Percentiles rank a stretch among this genome's conserved stretches.
Evolutionary conservation across 2,888 invertebrate genomes (phyloP).

Genomic region (Anaspis maculata): DNA sequence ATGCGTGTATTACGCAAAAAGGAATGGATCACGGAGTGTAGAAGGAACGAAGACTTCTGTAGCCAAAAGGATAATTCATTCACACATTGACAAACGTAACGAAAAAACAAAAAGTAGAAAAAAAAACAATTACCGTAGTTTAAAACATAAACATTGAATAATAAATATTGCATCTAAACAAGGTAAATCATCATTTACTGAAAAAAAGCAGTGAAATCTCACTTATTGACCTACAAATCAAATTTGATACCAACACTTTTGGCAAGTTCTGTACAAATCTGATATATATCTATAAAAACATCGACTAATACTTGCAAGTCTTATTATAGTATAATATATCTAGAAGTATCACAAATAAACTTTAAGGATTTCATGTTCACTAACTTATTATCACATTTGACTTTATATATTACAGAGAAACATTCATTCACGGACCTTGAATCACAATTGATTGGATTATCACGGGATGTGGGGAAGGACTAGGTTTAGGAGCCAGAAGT

Average conservation of each 20-base stretch:
- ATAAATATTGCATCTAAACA: conserved; percentile 22
- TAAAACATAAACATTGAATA: too few species aligned
- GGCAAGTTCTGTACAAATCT: conserved; percentile 22
- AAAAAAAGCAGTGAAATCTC: conserved; percentile 16
- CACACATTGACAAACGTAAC: conserved; percentile 19
- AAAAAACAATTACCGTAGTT: conserved; percentile 16
- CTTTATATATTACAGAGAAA: conserved; percentile 22
- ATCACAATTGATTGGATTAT: conserved; percentile 26
- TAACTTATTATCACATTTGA: conserved; percentile 37
- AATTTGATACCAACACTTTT: conserved; percentile 19
- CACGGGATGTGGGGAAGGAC: conserved; percentile 24
- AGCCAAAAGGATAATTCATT: conserved; percentile 34
- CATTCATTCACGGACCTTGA: conserved; percentile 21
- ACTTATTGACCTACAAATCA: conserved; percentile 16
- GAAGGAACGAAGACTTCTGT: conserved; percentile 43
- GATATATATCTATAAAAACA: conserved; percentile 16
- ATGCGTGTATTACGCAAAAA: conserved; percentile 17
- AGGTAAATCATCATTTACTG: too few species aligned
- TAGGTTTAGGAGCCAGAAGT: conserved; percentile 40
- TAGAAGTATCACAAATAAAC: conserved; percentile 34
- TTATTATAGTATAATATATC: conserved; percentile 25
- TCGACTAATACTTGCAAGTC: conserved; percentile 26
- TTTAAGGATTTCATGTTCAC: conserved; percentile 33
- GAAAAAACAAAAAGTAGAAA: conserved; percentile 11
- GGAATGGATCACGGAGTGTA: conserved; percentile 41